These are phyloP conservation scores for Empidonax traillii DNA, from an alignment of 2,113 vertebrate genomes.

Conservation along the genomic window DNA sequence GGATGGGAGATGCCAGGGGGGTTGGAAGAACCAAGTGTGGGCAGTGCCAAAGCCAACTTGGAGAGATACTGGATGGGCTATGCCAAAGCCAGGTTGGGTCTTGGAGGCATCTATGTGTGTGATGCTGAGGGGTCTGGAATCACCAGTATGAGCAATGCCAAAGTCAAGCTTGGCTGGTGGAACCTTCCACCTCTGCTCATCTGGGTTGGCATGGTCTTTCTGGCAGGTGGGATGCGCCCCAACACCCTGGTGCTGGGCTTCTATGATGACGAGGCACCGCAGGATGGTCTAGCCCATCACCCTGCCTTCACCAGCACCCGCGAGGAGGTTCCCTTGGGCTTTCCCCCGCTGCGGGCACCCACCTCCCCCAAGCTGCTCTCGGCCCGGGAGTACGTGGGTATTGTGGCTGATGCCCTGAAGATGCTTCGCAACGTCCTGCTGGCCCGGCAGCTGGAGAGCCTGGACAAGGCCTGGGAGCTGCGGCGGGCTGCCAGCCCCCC, in stretches of 20 bases:
- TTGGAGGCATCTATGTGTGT: background rate
- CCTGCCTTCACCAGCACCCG: conserved; percentile 24
- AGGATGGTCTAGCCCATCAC: conserved; percentile 75
- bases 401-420: conserved; percentile 87
- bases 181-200: background rate
- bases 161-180: background rate
- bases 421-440: conserved; percentile 89
- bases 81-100: background rate
- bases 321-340: conserved; percentile 61
- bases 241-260: conserved; percentile 91
- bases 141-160: background rate
- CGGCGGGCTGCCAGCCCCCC: conserved; percentile 37
- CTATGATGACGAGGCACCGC: conserved; percentile 75
- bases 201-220: accelerated
- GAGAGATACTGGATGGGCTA: background rate
- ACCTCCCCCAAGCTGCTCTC: conserved; percentile 68
- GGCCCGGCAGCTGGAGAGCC: conserved; percentile 82
- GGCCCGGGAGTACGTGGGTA: conserved; percentile 81
- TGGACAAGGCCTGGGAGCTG: conserved; percentile 72
- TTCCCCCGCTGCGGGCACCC: conserved; percentile 62
- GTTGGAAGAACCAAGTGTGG: background rate
- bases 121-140: background rate
- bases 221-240: conserved; percentile 88
- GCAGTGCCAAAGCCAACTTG: background rate
- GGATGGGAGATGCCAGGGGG: background rate